A percentile compares a stretch with the other conserved stretches of the same genome.
Conservation (phyloP, 2,113 vertebrate species). For the Heptranchias perlo region DNA sequence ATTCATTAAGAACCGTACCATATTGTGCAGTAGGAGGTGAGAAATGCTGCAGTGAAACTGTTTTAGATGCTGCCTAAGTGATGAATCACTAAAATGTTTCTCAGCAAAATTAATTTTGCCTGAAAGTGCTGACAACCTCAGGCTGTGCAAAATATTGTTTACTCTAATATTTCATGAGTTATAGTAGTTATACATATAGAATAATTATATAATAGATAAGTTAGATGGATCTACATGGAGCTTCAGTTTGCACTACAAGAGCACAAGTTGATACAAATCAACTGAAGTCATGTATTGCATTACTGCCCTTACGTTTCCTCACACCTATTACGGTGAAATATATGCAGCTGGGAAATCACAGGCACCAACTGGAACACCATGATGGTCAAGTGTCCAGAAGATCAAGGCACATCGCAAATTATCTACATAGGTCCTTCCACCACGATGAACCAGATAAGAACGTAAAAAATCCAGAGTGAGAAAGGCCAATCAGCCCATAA, state of each 20-base stretch:
- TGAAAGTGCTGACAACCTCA: not conserved
- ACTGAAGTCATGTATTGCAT: not conserved
- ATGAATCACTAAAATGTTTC: conserved; percentile 33
- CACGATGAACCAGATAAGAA: not conserved
- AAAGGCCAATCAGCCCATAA: not conserved
- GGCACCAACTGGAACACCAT: not conserved
- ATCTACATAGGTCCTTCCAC: not conserved
- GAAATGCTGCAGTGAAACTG: not conserved
- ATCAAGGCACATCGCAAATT: not conserved
- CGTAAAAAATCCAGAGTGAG: not conserved
- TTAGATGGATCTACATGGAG: not conserved
- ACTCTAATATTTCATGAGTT: conserved; percentile 15
- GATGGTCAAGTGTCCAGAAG: not conserved
- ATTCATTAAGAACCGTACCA: too few species aligned
- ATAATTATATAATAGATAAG: conserved; percentile 1
- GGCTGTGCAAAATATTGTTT: conserved; percentile 28
- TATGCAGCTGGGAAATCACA: not conserved
- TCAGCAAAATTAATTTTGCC: conserved; percentile 13
- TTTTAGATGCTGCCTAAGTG: not conserved
- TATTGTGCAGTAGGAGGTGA: conserved; percentile 2
- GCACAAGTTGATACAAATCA: not conserved
- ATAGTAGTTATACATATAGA: not conserved
- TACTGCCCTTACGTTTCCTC: not conserved
- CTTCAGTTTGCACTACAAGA: not conserved
- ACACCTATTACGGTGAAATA: not conserved